phyloP scores from a whole-genome alignment of 2,888 invertebrate species.

The Ophioninae sp. region DNA sequence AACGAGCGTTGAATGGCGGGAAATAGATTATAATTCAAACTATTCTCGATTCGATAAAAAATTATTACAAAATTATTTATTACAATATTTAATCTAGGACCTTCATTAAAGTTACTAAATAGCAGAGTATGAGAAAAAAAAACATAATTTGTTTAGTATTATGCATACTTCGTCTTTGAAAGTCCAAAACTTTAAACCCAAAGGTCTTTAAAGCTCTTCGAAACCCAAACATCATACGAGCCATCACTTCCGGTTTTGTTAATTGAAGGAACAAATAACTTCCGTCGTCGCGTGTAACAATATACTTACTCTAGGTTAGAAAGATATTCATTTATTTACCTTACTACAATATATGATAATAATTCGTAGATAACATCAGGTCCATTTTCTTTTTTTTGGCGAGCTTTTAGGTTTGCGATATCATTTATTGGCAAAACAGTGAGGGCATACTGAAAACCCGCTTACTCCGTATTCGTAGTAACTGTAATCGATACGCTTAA shows the following conservation, averaged over 20 bases:
- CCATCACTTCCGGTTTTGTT: no score
- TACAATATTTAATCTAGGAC: no score
- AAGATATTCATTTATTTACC: conserved; percentile 25
- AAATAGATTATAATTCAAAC: conserved; percentile 5
- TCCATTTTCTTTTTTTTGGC: conserved; percentile 1
- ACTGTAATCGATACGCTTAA: neutral
- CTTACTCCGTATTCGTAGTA: neutral
- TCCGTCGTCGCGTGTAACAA: neutral
- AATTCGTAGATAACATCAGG: neutral
- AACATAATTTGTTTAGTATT: no score
- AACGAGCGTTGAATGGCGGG: conserved; percentile 1
- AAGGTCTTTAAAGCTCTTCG: neutral
- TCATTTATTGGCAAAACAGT: neutral
- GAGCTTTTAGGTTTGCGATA: neutral
- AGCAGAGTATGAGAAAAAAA: no score
- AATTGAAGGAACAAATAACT: no score
- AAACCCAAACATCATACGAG: neutral
- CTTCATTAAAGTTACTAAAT: no score
- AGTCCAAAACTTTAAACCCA: no score
- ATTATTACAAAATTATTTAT: no score
- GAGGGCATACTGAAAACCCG: no score
- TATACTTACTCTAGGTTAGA: neutral
- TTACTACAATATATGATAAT: conserved; percentile 6
- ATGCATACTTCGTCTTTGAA: no score
- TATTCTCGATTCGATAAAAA: neutral